These are phyloP conservation scores for Ecliptopera silaceata DNA, from an alignment of 2,888 invertebrate species.

Conservation along the genomic window DNA sequence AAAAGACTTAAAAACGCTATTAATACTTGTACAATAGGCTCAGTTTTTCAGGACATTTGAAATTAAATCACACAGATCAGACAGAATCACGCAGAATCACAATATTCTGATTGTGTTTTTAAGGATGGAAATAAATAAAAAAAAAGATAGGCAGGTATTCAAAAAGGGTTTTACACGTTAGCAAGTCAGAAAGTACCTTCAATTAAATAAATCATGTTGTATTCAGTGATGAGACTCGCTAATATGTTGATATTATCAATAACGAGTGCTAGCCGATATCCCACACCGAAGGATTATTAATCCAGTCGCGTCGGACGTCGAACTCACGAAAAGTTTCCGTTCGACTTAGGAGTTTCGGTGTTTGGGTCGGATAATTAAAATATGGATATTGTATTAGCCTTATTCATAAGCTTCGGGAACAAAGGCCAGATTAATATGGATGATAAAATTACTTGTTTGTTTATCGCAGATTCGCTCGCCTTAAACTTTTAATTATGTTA, in stretches of 20 bases:
- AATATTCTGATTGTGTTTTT: too few relatives aligned
- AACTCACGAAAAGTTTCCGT: slow-evolving; percentile 15
- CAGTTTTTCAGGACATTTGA: too few relatives aligned
- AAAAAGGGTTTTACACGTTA: too few relatives aligned
- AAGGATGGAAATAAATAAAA: too few relatives aligned
- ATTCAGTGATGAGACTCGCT: not conserved
- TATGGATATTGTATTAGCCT: slow-evolving; percentile 11
- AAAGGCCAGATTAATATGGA: slow-evolving; percentile 4
- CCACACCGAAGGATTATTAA: slow-evolving; percentile 13
- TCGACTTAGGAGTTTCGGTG: slow-evolving; percentile 15
- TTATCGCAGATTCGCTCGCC: not conserved
- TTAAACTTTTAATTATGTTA: not conserved
- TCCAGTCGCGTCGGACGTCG: slow-evolving; percentile 15
- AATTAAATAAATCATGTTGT: too few relatives aligned
- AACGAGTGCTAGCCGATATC: not conserved
- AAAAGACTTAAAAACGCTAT: too few relatives aligned
- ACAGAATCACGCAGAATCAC: too few relatives aligned
- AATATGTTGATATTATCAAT: not conserved
- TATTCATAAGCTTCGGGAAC: slow-evolving; percentile 13
- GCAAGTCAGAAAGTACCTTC: too few relatives aligned
- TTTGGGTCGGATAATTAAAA: slow-evolving; percentile 22
- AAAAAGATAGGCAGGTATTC: too few relatives aligned
- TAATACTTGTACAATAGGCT: too few relatives aligned
- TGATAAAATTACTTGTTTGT: slow-evolving; percentile 9
- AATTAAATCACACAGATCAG: too few relatives aligned